Evolutionary conservation across 2,888 invertebrate genomes (phyloP), one percentile per base, ranked within the genome.

Genomic region (Habrosyne pyritoides): DNA sequence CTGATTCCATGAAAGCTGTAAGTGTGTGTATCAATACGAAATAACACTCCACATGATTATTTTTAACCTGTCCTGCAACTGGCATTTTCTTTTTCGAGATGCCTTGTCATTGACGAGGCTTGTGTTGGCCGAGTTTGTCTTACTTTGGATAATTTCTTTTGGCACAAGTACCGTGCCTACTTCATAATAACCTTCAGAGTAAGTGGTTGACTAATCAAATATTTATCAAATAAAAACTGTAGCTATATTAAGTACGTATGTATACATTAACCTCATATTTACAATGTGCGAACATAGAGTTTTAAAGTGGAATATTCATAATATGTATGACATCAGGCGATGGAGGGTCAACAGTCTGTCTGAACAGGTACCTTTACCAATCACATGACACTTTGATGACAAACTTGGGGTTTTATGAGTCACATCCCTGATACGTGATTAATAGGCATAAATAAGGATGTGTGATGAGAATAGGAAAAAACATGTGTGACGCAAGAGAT

Each of bases 51-150:
- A 42, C 36, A 14, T 8, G 36, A 42, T 14, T n/a, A 18, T 42
- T 42, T 42, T 42, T 42, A 42, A 42, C 42, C 42, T 18, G 42
- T 42, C n/a, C 42, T 18, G 42, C 42, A 42, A 42, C 42, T 42
- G n/a, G n/a, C 42, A 42, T 42, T 42, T 42, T 42, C 42, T 18
- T 42, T 42, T 8, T 18, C 18, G 2, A 7, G 5, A 42, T 18
- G 7, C 42, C 42, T 42, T 42, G 42, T 42, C 18, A 14, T 18
- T 42, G 6, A 8, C 18, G 8, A 42, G 7, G 0, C 8, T 8
- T 42, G 42, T 18, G 42, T 18, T 42, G 14, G 18, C 14, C 0
- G 18, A 14, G 36, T 42, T 42, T 42, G 5, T 18, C 8, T 42
- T 18, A 8, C 42, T 8, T n/a, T n/a, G 2, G 5, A 18, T 42